Evolutionary conservation across 2,797 vertebrate genomes (phyloP).

Genomic region (Geotrypetes seraphini): DNA sequence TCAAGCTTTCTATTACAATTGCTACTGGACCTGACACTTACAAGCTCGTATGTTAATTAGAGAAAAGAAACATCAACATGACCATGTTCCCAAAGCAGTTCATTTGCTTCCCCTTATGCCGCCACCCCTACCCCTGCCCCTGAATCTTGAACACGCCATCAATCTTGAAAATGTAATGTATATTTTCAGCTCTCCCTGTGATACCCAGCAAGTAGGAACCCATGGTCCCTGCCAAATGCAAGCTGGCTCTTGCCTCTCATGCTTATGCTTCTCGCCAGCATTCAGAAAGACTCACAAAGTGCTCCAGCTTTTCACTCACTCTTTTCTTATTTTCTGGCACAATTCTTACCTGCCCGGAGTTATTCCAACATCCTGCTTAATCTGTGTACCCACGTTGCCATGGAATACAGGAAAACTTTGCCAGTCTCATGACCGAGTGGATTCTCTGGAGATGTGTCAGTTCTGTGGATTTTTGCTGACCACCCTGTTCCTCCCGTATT

Average conservation of each 20-base stretch:
- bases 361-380: slow-evolving; percentile 1
- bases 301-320: not conserved
- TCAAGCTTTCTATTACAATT: no score
- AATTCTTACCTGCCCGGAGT: slow-evolving; percentile 19
- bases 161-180: not conserved
- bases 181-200: not conserved
- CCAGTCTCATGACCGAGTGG: no score
- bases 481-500: no score
- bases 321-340: slow-evolving; percentile 8
- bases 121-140: no score
- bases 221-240: not conserved
- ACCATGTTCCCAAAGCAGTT: no score
- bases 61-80: no score
- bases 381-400: slow-evolving; percentile 28
- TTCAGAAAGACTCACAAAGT: not conserved
- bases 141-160: not conserved
- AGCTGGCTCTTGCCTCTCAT: not conserved
- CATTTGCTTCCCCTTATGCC: no score
- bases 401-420: slow-evolving; percentile 32
- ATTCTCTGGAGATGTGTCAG: no score
- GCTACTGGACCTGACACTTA: no score
- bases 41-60: no score
- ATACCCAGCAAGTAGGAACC: slow-evolving; percentile 1
- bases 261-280: not conserved
- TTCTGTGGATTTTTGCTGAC: no score